Percentiles rank a stretch among this genome's conserved stretches.
These are phyloP conservation scores for Megaceryle alcyon DNA, from an alignment of 2,797 vertebrate genomes.

Conservation along the genomic window DNA sequence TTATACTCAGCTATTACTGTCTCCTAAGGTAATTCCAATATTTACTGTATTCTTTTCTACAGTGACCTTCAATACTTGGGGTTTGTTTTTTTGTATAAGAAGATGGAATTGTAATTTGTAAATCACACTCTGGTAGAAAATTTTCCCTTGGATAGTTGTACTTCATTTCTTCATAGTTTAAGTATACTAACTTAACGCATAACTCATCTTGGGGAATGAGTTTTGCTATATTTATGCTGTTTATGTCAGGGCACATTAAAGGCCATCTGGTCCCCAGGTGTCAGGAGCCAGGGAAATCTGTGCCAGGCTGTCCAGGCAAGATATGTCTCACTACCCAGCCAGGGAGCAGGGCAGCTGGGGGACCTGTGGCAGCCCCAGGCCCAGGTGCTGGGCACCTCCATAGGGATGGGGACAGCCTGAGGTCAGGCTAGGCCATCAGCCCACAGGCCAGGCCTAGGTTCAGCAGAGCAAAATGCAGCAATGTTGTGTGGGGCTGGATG, in stretches of 20 bases:
- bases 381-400: background rate
- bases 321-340: background rate
- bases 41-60: background rate
- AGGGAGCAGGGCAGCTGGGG: background rate
- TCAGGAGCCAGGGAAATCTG: background rate
- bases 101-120: background rate
- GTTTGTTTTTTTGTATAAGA: background rate
- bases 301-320: background rate
- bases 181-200: background rate
- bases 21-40: background rate
- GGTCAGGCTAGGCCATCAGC: background rate
- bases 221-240: background rate
- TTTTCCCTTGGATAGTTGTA: background rate
- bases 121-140: background rate
- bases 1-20: background rate
- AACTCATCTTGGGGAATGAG: background rate
- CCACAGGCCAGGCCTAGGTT: background rate
- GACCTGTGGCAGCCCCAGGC: background rate
- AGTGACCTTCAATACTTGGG: background rate
- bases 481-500: fast-evolving
- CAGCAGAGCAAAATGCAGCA: background rate
- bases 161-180: background rate
- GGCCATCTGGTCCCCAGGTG: background rate
- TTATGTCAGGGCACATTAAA: background rate
- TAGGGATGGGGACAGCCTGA: background rate